Evolutionary conservation across 2,888 invertebrate species (phyloP).

Genomic region (Stenichneumon culpator): DNA sequence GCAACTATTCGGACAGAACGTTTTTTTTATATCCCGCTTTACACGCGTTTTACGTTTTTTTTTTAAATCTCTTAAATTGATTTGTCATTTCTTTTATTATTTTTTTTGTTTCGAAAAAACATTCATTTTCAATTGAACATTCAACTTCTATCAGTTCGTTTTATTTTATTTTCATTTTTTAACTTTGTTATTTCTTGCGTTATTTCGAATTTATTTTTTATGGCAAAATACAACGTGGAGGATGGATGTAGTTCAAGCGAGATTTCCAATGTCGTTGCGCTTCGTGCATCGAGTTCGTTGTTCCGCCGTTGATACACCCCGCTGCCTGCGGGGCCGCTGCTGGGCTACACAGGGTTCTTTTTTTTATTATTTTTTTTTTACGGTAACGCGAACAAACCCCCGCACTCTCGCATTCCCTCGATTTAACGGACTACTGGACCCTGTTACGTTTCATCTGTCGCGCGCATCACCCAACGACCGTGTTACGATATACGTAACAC

Average conservation of each 20-base stretch:
- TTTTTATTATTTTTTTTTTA: slow-evolving; percentile 34
- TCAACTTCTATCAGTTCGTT: background rate
- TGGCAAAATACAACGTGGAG: background rate
- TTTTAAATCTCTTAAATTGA: background rate
- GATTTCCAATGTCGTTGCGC: slow-evolving; percentile 30
- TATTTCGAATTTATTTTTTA: slow-evolving; percentile 15
- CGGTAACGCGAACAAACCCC: slow-evolving; percentile 49
- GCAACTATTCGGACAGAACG: slow-evolving; percentile 47
- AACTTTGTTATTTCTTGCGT: background rate
- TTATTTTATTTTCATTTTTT: slow-evolving; percentile 31
- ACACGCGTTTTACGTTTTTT: background rate
- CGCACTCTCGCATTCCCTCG: slow-evolving; percentile 32
- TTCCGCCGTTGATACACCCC: slow-evolving; percentile 22
- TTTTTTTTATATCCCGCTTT: slow-evolving; percentile 41
- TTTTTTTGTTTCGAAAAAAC: too few relatives aligned
- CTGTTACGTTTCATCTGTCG: slow-evolving; percentile 67
- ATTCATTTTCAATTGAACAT: background rate
- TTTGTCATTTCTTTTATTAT: background rate
- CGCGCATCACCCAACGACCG: slow-evolving; percentile 49
- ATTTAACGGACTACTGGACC: slow-evolving; percentile 67
- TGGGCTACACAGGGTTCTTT: background rate
- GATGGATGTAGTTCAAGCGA: background rate
- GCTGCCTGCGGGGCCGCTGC: background rate
- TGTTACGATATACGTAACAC: slow-evolving; percentile 5
- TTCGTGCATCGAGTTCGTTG: slow-evolving; percentile 40